Base-by-base conservation (phyloP, 2,888 invertebrate genomes). In the Homarus gammarus region DNA sequence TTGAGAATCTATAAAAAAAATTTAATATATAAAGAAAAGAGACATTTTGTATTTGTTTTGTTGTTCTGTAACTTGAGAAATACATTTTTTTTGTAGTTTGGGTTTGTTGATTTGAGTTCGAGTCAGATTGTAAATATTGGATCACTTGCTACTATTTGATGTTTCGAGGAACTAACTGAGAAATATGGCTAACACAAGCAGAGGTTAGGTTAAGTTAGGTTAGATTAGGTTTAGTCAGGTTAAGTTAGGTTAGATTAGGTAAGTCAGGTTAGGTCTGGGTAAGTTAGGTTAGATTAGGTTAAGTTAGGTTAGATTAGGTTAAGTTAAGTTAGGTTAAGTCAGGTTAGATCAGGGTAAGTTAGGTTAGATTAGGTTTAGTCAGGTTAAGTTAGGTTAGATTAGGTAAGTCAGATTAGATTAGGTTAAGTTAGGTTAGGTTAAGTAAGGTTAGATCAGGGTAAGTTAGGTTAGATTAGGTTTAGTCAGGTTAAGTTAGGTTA, bases 261-360 rank as follows among this genome's bases (percentile, higher is more conserved):
- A 92, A 89, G 92, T 90, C 92, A 92, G 92, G 92, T 92, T 92
- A 92, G 92, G 90, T 90, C 87, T 84, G 90, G 92, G 87, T 92
- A 87, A 89, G 92, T 92, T 92, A 90, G 92, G 92, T 92, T 92
- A 91, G 92, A 92, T 92, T 92, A 92, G 92, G 92, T 92, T 92
- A 92, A 87, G 92, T 90, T 91, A 61, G 91, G 92, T 75, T 92
- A 90, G 90, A 92, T 92, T 92, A 92, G 90, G 90, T 92, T 90
- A 87, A 91, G 92, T 92, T 92, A 92, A 87, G 92, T 90, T 91
- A 61, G 91, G 92, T 75, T 92, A 92, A 90, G 92, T 90, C 87
- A 87, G 91, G 87, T 92, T 84, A 78, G 89, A n/a, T n/a, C n/a
- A n/a, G n/a, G n/a, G n/a, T n/a, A n/a, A n/a, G n/a, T n/a, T 64